Evolutionary conservation across 2,797 vertebrate species (phyloP).

Genomic region (Cirrhinus molitorella): DNA sequence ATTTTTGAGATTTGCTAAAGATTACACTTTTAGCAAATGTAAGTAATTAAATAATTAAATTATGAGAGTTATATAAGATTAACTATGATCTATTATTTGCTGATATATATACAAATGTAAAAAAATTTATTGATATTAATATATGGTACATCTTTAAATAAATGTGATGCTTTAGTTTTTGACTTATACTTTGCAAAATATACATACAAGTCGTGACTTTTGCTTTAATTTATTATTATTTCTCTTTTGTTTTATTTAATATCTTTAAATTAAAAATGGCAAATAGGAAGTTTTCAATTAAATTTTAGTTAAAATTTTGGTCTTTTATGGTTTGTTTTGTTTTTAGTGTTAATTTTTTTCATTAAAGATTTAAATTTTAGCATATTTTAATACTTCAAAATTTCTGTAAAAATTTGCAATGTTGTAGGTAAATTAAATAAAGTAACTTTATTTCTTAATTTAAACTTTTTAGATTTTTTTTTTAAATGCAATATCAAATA

Average conservation of each 20-base stretch:
- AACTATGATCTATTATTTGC: neutral
- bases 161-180: neutral
- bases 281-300: neutral
- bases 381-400: no score
- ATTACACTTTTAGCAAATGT: neutral
- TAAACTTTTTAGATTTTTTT: no score
- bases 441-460: no score
- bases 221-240: neutral
- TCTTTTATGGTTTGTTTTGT: neutral
- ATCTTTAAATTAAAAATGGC: neutral
- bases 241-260: neutral
- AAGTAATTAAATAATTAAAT: neutral
- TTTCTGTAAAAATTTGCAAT: no score
- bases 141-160: neutral
- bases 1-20: neutral
- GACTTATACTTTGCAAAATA: neutral
- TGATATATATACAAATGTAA: neutral
- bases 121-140: neutral
- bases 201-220: neutral
- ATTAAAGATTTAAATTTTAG: no score
- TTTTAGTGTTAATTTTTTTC: no score
- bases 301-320: neutral
- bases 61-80: neutral
- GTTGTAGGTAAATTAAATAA: no score
- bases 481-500: no score